These are phyloP conservation scores for Danaus melanippus DNA, from an alignment of 1,140 invertebrate species.

Conservation along the genomic window DNA sequence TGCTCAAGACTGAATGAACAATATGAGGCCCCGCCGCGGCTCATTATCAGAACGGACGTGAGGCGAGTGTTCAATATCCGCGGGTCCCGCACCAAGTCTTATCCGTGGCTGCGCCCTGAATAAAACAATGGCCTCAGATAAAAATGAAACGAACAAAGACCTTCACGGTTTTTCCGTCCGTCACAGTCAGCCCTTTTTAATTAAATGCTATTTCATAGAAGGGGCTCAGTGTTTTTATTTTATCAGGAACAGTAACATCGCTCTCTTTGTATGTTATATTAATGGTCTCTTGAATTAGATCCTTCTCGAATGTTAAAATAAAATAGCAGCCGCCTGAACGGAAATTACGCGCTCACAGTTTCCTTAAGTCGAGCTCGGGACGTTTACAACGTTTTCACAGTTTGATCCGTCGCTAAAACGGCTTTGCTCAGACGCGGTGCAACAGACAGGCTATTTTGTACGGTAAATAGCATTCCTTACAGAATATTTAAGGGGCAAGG, in stretches of 20 bases:
- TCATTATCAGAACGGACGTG: constrained; percentile 15
- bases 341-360: constrained; percentile 16
- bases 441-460: constrained; percentile 12
- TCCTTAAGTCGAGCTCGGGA: constrained; percentile 9
- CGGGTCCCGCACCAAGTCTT: constrained; percentile 9
- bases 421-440: constrained; percentile 7
- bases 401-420: constrained; percentile 16
- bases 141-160: constrained; percentile 10
- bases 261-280: background rate
- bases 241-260: background rate
- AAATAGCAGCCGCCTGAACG: constrained; percentile 10
- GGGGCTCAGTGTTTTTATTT: background rate
- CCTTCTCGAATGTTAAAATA: constrained; percentile 12
- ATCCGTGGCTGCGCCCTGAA: constrained; percentile 4
- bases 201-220: constrained; percentile 3
- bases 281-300: background rate
- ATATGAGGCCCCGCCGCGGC: constrained; percentile 10
- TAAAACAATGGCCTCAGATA: constrained; percentile 4
- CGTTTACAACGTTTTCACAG: constrained; percentile 11
- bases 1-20: constrained; percentile 10
- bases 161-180: constrained; percentile 4
- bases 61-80: constrained; percentile 5
- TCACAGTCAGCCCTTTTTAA: constrained; percentile 14
- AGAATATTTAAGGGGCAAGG: too few relatives aligned
- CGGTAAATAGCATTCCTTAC: background rate